Base-by-base conservation (phyloP, 1,140 invertebrate species). In the Drosophila athabasca region DNA sequence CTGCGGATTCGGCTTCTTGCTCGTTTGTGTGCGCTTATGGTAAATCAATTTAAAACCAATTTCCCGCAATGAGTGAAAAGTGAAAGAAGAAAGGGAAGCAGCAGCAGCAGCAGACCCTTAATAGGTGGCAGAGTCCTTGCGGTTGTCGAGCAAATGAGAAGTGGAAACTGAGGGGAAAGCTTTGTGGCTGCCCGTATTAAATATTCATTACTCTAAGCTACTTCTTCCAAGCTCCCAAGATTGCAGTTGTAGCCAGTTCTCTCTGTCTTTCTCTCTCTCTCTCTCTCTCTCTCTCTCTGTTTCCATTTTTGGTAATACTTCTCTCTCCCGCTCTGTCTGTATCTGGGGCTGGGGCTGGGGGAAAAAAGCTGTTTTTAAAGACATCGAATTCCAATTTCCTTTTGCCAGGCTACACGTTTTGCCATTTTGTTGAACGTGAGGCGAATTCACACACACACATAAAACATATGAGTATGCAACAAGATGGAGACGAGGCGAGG, bases 11-110 rank as follows among this genome's bases (percentile, higher is more conserved):
- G 52, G 41, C 52, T 69, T 41, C 58, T 39, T 58, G 44, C 35
- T 48, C 26, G 46, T 17, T 67, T 48, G 48, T 35, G 35, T 31
- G 44, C 62, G 71, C 83, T 88, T 79, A 88, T 88, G 79, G 68
- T 88, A 88, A 88, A 88, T 88, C 83, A 88, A 88, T 88, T 88
- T 88, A 88, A 88, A 88, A 88, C 79, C 84, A 88, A 88, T 88
- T 88, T 88, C 77, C 68, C 65, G 54, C 61, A 74, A 74, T 74
- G 70, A 74, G 60, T 75, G 61, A 74, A 66, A 65, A 66, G 71
- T 74, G 53, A 53, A 35, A 44, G 61, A 66, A 51, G 26, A 50
- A 51, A n/a, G 35, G 22, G 39, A n/a, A 35, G 9, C 9, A 35
- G 51, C 6, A 52, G 31, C 9, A 35, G 11, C 8, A 13, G 11